Conservation (phyloP, 2,113 vertebrate species). For the Suricata suricatta region DNA sequence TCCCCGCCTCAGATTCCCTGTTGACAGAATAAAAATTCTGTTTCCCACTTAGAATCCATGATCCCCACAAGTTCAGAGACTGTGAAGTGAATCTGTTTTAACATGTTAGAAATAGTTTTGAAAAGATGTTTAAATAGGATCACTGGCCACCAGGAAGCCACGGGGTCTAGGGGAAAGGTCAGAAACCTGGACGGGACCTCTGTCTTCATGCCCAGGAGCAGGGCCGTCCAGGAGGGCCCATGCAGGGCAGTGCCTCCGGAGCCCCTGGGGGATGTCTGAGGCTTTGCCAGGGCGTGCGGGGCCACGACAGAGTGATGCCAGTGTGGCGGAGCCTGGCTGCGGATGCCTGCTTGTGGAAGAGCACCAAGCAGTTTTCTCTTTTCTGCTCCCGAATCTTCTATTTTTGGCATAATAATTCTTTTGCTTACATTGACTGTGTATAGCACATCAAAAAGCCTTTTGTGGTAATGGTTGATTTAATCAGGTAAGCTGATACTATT, state of each 20-base stretch:
- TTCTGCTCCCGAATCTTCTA: not conserved
- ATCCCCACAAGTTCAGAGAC: not conserved
- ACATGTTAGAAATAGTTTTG: not conserved
- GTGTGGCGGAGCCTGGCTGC: accelerated
- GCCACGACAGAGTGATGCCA: too few relatives aligned
- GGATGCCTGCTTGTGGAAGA: accelerated
- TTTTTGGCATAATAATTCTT: accelerated
- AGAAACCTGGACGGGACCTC: not conserved
- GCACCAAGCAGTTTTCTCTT: accelerated
- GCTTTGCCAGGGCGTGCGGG: not conserved
- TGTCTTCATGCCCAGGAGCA: not conserved
- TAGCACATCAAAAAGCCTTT: not conserved
- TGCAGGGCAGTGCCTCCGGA: accelerated
- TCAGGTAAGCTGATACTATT: accelerated
- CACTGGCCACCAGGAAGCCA: not conserved
- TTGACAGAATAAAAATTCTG: too few relatives aligned
- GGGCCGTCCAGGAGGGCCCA: too few relatives aligned
- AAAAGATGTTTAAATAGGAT: not conserved
- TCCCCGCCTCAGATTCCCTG: not conserved
- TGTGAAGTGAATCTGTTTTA: not conserved
- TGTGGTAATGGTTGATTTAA: not conserved
- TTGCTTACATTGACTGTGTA: accelerated
- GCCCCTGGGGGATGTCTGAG: accelerated
- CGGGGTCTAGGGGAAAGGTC: not conserved
- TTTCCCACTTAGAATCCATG: not conserved